These are phyloP conservation scores for Drosophila jambulina DNA, from an alignment of 1,140 invertebrate genomes.

Conservation along the genomic window DNA sequence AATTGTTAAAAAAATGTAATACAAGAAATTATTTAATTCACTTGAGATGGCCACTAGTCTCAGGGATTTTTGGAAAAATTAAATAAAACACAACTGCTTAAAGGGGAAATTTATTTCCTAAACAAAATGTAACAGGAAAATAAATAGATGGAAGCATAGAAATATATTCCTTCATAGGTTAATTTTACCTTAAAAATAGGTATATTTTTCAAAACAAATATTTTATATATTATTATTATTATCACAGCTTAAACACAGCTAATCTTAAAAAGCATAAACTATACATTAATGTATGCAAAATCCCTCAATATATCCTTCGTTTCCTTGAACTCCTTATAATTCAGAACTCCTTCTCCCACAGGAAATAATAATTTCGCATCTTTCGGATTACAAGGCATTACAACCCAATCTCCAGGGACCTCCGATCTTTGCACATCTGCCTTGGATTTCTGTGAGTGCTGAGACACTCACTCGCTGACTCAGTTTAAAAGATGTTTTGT, in stretches of 20 bases:
- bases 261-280: too few relatives aligned
- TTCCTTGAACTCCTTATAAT: background rate
- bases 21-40: conserved; percentile 6
- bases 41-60: background rate
- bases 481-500: conserved; percentile 38
- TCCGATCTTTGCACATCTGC: conserved; percentile 22
- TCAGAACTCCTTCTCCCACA: conserved; percentile 5
- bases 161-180: too few relatives aligned
- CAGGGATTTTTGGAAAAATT: background rate
- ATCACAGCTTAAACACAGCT: too few relatives aligned
- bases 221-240: too few relatives aligned
- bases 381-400: conserved; percentile 7
- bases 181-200: too few relatives aligned
- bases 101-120: background rate
- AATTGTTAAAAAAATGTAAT: conserved; percentile 5
- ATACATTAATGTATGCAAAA: background rate
- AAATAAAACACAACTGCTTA: background rate
- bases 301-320: too few relatives aligned
- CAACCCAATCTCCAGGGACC: background rate
- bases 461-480: conserved; percentile 20
- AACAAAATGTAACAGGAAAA: background rate
- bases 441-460: conserved; percentile 3
- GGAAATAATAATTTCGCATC: conserved; percentile 18
- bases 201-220: too few relatives aligned
- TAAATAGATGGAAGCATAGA: too few relatives aligned